These are phyloP conservation scores for Agrypnus murinus DNA, from an alignment of 2,888 invertebrate species.

Conservation along the genomic window DNA sequence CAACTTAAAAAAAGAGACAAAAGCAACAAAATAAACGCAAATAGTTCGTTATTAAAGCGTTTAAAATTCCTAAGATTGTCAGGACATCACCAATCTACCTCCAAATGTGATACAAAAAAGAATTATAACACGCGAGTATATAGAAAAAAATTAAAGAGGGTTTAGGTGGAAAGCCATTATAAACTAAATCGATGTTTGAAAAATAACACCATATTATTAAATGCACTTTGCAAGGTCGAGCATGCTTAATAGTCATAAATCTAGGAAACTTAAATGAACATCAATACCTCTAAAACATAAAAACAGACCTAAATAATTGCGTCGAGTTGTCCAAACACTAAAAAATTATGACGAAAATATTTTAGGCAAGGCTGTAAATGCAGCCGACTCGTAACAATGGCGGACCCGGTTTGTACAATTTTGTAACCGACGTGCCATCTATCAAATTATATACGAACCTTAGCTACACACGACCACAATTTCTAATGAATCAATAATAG, in stretches of 20 bases:
- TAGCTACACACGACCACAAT: neutral
- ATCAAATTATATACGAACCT: slow-evolving; percentile 43
- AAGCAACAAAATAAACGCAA: neutral
- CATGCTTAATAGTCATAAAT: slow-evolving; percentile 24
- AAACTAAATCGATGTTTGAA: slow-evolving; percentile 68
- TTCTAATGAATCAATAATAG: slow-evolving; percentile 14
- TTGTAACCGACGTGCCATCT: slow-evolving; percentile 67
- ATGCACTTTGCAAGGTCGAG: slow-evolving; percentile 43
- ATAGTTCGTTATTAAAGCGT: neutral
- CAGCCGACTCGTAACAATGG: slow-evolving; percentile 70
- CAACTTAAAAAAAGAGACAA: slow-evolving; percentile 12
- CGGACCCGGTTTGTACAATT: slow-evolving; percentile 70
- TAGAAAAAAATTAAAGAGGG: slow-evolving; percentile 10
- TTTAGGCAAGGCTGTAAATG: slow-evolving; percentile 67
- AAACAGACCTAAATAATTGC: slow-evolving; percentile 60
- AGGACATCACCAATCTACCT: neutral
- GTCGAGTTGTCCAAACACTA: slow-evolving; percentile 56
- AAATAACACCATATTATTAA: slow-evolving; percentile 57
- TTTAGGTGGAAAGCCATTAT: slow-evolving; percentile 62
- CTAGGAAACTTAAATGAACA: slow-evolving; percentile 41
- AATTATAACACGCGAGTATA: slow-evolving; percentile 8
- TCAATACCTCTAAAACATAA: slow-evolving; percentile 54
- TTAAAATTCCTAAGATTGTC: neutral
- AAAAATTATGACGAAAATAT: slow-evolving; percentile 63
- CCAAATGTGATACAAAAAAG: neutral